phyloP scores from a whole-genome alignment of 2,113 vertebrate genomes.

The Lanius ludovicianus region DNA sequence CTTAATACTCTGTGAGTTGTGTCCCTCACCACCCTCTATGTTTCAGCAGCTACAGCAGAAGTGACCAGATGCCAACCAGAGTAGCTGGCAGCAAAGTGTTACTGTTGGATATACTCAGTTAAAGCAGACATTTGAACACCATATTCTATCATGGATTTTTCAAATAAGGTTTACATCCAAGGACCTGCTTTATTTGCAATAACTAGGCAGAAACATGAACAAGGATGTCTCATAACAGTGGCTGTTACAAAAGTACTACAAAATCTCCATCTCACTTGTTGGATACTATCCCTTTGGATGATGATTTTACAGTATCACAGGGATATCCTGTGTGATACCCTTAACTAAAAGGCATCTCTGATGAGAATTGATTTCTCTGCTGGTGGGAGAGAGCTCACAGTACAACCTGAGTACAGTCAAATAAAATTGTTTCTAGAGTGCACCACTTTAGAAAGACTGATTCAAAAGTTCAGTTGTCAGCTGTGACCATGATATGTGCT shows the following conservation, averaged over 20 bases:
- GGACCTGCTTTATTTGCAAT: background rate
- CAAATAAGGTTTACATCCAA: background rate
- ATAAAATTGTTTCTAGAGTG: background rate
- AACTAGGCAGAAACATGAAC: background rate
- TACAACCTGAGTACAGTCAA: background rate
- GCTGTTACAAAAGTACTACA: background rate
- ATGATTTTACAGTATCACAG: background rate
- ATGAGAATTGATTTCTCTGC: background rate
- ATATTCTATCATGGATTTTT: background rate
- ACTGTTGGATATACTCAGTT: background rate
- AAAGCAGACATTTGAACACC: background rate
- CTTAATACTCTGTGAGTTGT: background rate
- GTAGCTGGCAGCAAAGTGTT: background rate
- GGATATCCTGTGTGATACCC: background rate
- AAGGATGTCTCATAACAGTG: background rate
- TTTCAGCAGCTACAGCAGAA: background rate
- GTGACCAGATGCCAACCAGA: background rate
- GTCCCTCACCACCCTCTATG: background rate
- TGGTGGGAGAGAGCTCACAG: background rate
- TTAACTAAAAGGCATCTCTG: background rate
- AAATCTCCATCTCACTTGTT: background rate
- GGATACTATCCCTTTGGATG: background rate
- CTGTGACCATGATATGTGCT: background rate
- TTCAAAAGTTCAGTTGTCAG: background rate
- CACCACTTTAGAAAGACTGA: background rate